phyloP scores from a whole-genome alignment of 1,140 invertebrate species.

The Conus ventricosus region DNA sequence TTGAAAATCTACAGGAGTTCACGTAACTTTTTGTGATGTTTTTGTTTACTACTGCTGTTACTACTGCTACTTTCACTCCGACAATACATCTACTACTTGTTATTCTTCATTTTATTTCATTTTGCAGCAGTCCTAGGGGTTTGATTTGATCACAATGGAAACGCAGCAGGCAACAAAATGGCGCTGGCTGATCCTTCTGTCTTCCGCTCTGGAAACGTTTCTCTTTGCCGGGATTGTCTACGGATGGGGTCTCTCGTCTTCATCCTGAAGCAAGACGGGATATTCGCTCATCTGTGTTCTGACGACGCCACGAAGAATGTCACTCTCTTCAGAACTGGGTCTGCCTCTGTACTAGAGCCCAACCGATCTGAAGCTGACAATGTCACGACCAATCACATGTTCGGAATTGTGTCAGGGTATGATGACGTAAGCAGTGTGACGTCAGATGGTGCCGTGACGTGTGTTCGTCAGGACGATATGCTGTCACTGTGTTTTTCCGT shows the following conservation, averaged over 20 bases:
- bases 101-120: not conserved
- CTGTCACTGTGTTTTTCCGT: constrained; percentile 56
- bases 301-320: not conserved
- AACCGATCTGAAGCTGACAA: not conserved
- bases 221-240: constrained; percentile 21
- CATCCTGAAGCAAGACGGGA: constrained; percentile 6
- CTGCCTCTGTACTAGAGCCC: not conserved
- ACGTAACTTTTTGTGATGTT: no score
- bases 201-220: not conserved
- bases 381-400: not conserved
- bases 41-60: not conserved
- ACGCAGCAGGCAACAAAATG: not conserved
- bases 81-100: not conserved
- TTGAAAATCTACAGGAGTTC: no score
- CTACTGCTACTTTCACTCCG: not conserved
- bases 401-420: not conserved
- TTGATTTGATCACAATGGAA: not conserved
- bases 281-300: constrained; percentile 22
- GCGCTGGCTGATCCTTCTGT: constrained; percentile 18
- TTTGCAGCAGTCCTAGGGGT: not conserved
- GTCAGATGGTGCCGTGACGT: constrained; percentile 11
- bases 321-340: not conserved
- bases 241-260: constrained; percentile 25
- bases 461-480: constrained; percentile 48
- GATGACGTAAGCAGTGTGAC: not conserved